Evolutionary conservation across 2,888 invertebrate genomes (phyloP).

Genomic region (Dynastes hyllus): DNA sequence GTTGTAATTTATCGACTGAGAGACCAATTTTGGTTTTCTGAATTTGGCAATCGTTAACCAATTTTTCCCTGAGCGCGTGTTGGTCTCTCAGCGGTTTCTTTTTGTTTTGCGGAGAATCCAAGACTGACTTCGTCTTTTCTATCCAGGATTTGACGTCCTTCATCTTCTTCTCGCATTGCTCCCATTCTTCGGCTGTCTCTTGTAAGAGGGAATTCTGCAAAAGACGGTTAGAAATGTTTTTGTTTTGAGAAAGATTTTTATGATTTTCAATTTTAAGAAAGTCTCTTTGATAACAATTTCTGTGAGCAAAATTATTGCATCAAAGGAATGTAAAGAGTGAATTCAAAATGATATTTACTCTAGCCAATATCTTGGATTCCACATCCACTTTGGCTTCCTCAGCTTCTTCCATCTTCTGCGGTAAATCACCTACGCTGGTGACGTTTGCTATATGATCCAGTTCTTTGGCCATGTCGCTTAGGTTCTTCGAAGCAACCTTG

Average conservation of each 20-base stretch:
- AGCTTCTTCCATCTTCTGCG: slow-evolving; percentile 88
- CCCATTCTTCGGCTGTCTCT: slow-evolving; percentile 96
- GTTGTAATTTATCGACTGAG: slow-evolving; percentile 93
- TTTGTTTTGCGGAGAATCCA: slow-evolving; percentile 88
- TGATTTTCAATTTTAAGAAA: no score
- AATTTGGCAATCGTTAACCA: slow-evolving; percentile 88
- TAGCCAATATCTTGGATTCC: slow-evolving; percentile 88
- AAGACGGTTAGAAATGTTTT: slow-evolving; percentile 50
- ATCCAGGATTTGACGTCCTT: slow-evolving; percentile 93
- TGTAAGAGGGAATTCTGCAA: slow-evolving; percentile 88
- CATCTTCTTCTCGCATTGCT: slow-evolving; percentile 95
- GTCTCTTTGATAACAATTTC: no score
- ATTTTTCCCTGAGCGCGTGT: slow-evolving; percentile 88
- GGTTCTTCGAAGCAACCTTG: slow-evolving; percentile 89
- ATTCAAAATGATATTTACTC: slow-evolving; percentile 74
- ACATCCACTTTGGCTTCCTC: slow-evolving; percentile 91
- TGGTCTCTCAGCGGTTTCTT: slow-evolving; percentile 93
- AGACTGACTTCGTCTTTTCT: slow-evolving; percentile 84
- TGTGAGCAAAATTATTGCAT: not conserved
- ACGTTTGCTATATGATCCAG: slow-evolving; percentile 88
- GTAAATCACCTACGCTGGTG: slow-evolving; percentile 89
- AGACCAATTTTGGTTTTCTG: slow-evolving; percentile 92
- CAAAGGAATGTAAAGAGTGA: not conserved
- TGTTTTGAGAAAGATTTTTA: not conserved
- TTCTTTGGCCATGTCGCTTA: slow-evolving; percentile 94